phyloP scores from a whole-genome alignment of 2,797 vertebrate species.

The Nannoperca obscura region DNA sequence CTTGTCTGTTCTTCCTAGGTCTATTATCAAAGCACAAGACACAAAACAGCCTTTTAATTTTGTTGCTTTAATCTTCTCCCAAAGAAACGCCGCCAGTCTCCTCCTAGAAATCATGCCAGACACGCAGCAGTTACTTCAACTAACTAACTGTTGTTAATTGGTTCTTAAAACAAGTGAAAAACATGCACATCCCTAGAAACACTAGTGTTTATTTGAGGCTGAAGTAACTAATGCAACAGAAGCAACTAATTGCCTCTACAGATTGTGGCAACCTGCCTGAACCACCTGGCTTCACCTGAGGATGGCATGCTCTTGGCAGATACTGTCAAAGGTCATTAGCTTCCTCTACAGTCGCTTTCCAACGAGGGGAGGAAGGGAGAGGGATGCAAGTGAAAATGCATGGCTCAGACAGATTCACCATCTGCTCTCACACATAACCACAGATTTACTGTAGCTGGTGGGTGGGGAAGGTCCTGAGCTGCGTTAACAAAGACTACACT shows the following conservation, averaged over 20 bases:
- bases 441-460: slow-evolving; percentile 18
- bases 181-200: not conserved
- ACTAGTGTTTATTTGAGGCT: slow-evolving; percentile 1
- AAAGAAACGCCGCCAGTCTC: slow-evolving; percentile 19
- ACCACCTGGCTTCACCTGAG: slow-evolving; percentile 64
- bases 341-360: slow-evolving; percentile 26
- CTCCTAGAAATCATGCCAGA: slow-evolving; percentile 19
- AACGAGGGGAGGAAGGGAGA: slow-evolving; percentile 26
- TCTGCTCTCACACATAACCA: slow-evolving; percentile 51
- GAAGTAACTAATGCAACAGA: slow-evolving; percentile 8
- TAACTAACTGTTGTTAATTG: slow-evolving; percentile 18
- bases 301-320: slow-evolving; percentile 51
- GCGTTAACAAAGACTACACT: not conserved
- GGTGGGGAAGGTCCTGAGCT: not conserved
- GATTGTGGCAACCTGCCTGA: slow-evolving; percentile 41
- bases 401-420: slow-evolving; percentile 47
- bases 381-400: slow-evolving; percentile 35
- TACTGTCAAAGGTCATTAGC: slow-evolving; percentile 58
- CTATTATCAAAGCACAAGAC: slow-evolving; percentile 51
- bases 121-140: slow-evolving; percentile 13
- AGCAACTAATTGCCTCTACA: slow-evolving; percentile 31
- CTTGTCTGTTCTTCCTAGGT: slow-evolving; percentile 31
- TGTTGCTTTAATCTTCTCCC: slow-evolving; percentile 54
- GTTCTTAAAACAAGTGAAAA: slow-evolving; percentile 15
- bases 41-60: slow-evolving; percentile 51